These are phyloP conservation scores for Alouatta caraya DNA, from an alignment of 2,797 vertebrate genomes.

Conservation along the genomic window DNA sequence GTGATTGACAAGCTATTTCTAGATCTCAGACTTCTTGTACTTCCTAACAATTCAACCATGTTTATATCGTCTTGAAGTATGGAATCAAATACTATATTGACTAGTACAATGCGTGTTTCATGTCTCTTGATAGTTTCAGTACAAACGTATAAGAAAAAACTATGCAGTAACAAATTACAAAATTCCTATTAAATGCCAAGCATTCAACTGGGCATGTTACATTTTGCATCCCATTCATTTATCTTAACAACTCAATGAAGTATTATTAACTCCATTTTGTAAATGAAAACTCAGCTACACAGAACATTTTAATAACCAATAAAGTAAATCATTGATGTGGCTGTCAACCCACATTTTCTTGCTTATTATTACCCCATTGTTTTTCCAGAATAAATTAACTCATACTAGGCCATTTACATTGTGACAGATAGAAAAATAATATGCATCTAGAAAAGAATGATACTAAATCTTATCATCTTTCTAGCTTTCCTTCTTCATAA, in stretches of 20 bases:
- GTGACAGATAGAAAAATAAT: not conserved
- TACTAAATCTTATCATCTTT: not conserved
- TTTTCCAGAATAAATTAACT: not conserved
- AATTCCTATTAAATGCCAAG: not conserved
- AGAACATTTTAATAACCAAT: not conserved
- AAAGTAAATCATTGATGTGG: not conserved
- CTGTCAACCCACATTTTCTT: not conserved
- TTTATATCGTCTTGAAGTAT: not conserved
- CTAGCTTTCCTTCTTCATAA: not conserved
- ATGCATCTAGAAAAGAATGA: not conserved
- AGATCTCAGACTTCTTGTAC: not conserved
- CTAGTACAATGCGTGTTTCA: not conserved
- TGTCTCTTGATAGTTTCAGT: not conserved
- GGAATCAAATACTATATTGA: not conserved
- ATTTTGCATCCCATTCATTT: not conserved
- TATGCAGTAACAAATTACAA: not conserved
- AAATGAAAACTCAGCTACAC: not conserved
- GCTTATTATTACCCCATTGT: not conserved
- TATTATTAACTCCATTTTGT: not conserved
- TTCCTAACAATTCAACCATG: not conserved
- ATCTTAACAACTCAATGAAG: not conserved
- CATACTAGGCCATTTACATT: not conserved
- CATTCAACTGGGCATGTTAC: not conserved
- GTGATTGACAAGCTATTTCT: not conserved
- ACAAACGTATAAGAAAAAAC: not conserved